Evolutionary conservation across 2,888 invertebrate genomes (phyloP), one percentile per base, ranked within the genome.

Genomic region (Chironomus tentans): DNA sequence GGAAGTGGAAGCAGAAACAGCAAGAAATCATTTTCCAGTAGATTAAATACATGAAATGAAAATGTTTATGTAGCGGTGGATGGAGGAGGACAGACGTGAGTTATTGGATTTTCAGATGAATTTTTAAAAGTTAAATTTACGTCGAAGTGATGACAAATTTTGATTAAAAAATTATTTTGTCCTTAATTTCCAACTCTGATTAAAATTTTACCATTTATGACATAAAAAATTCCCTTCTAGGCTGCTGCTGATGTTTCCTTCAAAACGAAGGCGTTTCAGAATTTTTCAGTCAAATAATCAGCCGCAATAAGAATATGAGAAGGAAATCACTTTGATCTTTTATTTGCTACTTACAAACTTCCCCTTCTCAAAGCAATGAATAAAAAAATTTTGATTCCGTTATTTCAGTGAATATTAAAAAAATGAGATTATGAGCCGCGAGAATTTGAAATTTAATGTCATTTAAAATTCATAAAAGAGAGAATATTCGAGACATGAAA

Each of bases 21-120:
- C 38, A 38, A 38, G 38, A 71, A 56, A 24, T 24, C 18, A 71
- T 71, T 71, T 71, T 71, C 71, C 71, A 56, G 22, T 71, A 71
- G 71, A 71, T 71, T 71, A 71, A 71, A 56, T 71, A 56, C 71
- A 71, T 18, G 22, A 70, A 18, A 46, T 18, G 56, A 56, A 38
- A 38, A 10, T 38, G 3, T 38, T 38, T 38, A 18, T 56, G 0
- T 56, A 28, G 22, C 2, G 22, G 3, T 24, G 22, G 4, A 24
- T 28, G 38, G 2, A 10, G 1, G 65, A 65, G 65, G 4, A 2
- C 65, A 65, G 18, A 21, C 3, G 21, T 65, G 62, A 5, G 22
- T 65, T 28, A 10, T 10, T 10, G 10, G 38, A 38, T 28, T 28
- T 28, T 28, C 4, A 24, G 5, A 10, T 38, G 10, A 10, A 38